Evolutionary conservation across 2,797 vertebrate species (phyloP), one percentile per base, ranked within the genome.

Genomic region (Acipenser transmontanus): DNA sequence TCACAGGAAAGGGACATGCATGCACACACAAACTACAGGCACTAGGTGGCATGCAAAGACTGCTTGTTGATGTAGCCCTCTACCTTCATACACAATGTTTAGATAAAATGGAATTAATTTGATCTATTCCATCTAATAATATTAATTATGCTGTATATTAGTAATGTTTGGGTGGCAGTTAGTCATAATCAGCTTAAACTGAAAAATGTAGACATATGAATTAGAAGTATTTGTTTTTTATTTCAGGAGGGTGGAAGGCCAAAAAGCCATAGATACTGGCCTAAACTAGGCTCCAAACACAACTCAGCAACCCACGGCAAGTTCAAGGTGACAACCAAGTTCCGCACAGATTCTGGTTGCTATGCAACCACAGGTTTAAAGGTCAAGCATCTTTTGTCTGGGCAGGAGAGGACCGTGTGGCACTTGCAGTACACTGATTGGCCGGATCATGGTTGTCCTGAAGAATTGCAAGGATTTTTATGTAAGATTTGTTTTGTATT

Each of bases 271-370:
- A 92, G 96, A 61, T 98, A 99, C 47, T 99, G 97, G 97, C 97
- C 97, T 67, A 98, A 98, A 82, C 89, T 98, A 80, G 97, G 95
- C 74, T 98, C 95, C 73, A 97, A 95, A 71, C 95, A 98, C 87
- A 98, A 95, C 84, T 98, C 97, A 0, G 94, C 94, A 72, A 98
- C 96, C 3, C 96, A 99, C 0, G 97, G 97, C 73, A 98, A 97
- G 80, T 99, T 97, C 86, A 99, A 99, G 83, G 96, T 99, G 81
- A 99, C 96, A 69, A 98, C 95, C 14, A 98, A 98, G 75, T 99
- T 99, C 83, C 94, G 96, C 72, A 99, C 97, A 0, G 97, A 98
- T 87, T 98, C 95, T 0, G 95, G 94, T 78, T 96, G 93, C 88
- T 98, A 97, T 59, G 97, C 97, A 66, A 99, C 96, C 65, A 99